These are phyloP conservation scores for Acrobasis suavella DNA, from an alignment of 2,888 invertebrate genomes.

Conservation along the genomic window DNA sequence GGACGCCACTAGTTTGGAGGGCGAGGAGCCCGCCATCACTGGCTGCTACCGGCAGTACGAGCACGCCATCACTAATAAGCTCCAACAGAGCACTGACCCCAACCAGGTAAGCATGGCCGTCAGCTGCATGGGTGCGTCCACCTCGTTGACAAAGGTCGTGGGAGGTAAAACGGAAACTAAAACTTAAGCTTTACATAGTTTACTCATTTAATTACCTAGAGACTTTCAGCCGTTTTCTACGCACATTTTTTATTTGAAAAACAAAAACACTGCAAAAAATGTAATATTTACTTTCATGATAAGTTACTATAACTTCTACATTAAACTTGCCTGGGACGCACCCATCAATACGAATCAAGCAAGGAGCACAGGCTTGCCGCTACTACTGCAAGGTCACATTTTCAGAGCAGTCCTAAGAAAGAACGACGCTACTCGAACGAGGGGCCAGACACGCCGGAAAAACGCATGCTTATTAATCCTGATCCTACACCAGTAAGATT, in stretches of 20 bases:
- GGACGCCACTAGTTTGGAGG: constrained; percentile 92
- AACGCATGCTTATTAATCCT: constrained; percentile 79
- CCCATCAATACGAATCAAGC: constrained; percentile 32
- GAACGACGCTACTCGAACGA: constrained; percentile 76
- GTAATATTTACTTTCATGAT: no score
- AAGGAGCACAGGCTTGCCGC: constrained; percentile 35
- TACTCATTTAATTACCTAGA: not conserved
- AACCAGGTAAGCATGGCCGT: constrained; percentile 60
- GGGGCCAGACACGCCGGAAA: constrained; percentile 74
- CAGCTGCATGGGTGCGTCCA: constrained; percentile 52
- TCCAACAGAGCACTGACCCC: constrained; percentile 63
- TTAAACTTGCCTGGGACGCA: constrained; percentile 32
- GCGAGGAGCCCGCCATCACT: constrained; percentile 88
- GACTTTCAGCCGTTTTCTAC: constrained; percentile 15
- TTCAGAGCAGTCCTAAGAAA: constrained; percentile 77
- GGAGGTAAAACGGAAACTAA: constrained; percentile 11
- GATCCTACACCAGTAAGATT: constrained; percentile 78
- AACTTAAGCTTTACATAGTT: not conserved
- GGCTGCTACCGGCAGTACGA: constrained; percentile 92
- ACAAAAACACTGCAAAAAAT: not conserved
- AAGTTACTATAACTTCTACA: not conserved
- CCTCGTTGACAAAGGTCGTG: not conserved
- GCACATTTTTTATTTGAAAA: not conserved
- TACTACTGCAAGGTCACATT: constrained; percentile 68
- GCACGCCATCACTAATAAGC: constrained; percentile 80